Conservation (phyloP, 1,140 invertebrate genomes). For the Thaumetopoea pityocampa region DNA sequence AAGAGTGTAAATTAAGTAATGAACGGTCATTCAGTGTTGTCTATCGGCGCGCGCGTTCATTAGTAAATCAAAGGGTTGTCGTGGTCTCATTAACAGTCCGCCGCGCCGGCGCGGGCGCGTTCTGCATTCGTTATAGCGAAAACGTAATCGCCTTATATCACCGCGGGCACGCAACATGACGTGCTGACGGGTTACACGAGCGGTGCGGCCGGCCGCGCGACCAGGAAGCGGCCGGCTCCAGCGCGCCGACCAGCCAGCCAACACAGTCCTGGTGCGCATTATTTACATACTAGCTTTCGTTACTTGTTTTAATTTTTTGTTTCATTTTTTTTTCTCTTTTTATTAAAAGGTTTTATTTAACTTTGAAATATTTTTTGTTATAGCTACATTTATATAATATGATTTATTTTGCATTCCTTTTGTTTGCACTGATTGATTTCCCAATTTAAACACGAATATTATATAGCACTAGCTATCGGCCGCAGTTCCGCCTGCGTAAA, state of each 20-base stretch:
- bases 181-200: conserved; percentile 61
- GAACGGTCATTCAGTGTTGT: conserved; percentile 11
- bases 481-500: no score
- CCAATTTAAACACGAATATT: no score
- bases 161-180: conserved; percentile 59
- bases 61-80: conserved; percentile 14
- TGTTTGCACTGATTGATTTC: no score
- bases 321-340: no score
- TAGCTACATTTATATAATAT: no score
- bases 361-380: no score
- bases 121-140: conserved; percentile 33
- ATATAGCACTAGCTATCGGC: no score
- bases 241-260: conserved; percentile 37
- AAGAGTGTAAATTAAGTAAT: conserved; percentile 16
- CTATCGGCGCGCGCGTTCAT: conserved; percentile 7
- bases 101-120: conserved; percentile 24
- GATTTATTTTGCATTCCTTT: no score
- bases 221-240: conserved; percentile 30
- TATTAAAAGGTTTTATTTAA: no score
- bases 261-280: conserved; percentile 31
- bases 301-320: no score
- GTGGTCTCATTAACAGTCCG: conserved; percentile 30
- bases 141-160: conserved; percentile 64
- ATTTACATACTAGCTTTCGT: no score
- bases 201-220: conserved; percentile 27